phyloP scores from a whole-genome alignment of 2,797 vertebrate genomes.

The Lagocephalus sceleratus region DNA sequence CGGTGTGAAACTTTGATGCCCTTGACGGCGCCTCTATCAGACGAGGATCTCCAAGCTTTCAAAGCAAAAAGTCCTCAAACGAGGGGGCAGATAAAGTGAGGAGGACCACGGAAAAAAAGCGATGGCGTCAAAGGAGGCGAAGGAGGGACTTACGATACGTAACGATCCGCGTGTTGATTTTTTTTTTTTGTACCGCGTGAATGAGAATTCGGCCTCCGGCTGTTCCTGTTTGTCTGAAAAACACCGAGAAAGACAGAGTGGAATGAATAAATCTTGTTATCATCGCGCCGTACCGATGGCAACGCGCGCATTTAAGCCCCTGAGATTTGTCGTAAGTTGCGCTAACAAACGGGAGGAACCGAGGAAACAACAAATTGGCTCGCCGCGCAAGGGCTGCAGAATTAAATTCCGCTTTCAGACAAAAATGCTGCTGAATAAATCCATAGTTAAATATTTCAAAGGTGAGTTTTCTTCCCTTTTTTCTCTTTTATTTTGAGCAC shows the following conservation, averaged over 20 bases:
- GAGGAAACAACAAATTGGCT: slow-evolving; percentile 39
- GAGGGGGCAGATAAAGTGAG: slow-evolving; percentile 22
- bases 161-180: slow-evolving; percentile 4
- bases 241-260: not conserved
- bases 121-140: no score
- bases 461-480: not conserved
- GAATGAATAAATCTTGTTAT: slow-evolving; percentile 34
- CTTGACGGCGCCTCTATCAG: slow-evolving; percentile 15
- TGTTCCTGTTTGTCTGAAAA: slow-evolving; percentile 3
- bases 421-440: slow-evolving; percentile 20
- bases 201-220: slow-evolving; percentile 14
- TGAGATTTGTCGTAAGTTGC: slow-evolving; percentile 13
- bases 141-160: not conserved
- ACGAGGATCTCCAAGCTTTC: slow-evolving; percentile 23
- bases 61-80: slow-evolving; percentile 46
- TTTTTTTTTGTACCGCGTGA: slow-evolving; percentile 20
- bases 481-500: no score
- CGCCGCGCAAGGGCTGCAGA: slow-evolving; percentile 13
- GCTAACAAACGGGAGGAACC: slow-evolving; percentile 19
- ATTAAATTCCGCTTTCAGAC: slow-evolving; percentile 11
- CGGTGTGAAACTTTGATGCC: slow-evolving; percentile 47
- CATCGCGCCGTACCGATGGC: slow-evolving; percentile 19
- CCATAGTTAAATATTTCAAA: slow-evolving; percentile 34
- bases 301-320: slow-evolving; percentile 26
- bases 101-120: not conserved